A percentile compares a stretch with the other conserved stretches of the same genome.
Conservation (phyloP, 2,888 invertebrate species). For the Neuroscelio doddi region DNA sequence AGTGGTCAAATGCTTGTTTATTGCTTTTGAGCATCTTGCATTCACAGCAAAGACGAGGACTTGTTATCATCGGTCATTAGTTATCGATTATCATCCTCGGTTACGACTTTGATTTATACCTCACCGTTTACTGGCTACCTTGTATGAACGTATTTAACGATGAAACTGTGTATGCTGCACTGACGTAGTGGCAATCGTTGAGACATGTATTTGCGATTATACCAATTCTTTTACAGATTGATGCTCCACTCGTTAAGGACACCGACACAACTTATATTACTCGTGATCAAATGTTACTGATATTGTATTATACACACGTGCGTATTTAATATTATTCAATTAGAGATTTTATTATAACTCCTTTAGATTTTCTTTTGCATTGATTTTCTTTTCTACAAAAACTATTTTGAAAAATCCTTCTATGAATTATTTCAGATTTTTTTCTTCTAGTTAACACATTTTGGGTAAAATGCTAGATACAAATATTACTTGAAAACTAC, state of each 20-base stretch:
- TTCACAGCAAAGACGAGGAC: conserved; percentile 3
- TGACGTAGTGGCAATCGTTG: not conserved
- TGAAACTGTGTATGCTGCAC: not conserved
- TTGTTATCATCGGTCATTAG: conserved; percentile 13
- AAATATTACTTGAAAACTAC: too few relatives aligned
- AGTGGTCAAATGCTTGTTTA: conserved; percentile 42
- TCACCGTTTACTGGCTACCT: conserved; percentile 1
- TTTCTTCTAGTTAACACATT: too few relatives aligned
- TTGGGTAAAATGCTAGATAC: too few relatives aligned
- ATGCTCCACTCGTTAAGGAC: not conserved
- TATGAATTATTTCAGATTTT: too few relatives aligned
- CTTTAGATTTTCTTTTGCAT: too few relatives aligned
- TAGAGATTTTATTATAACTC: too few relatives aligned
- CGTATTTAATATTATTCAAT: not conserved
- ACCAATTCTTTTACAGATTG: conserved; percentile 1
- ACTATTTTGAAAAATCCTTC: too few relatives aligned
- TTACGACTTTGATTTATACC: conserved; percentile 12
- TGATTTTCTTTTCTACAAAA: too few relatives aligned
- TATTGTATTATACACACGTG: not conserved
- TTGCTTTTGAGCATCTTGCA: conserved; percentile 40
- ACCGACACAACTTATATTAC: conserved; percentile 1
- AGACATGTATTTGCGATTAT: not conserved
- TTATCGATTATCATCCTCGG: conserved; percentile 7
- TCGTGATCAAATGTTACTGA: not conserved
- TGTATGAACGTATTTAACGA: conserved; percentile 3